Percentiles rank a stretch among this genome's conserved stretches.
These are phyloP conservation scores for Petrocephalus zakoni DNA, from an alignment of 2,113 vertebrate species.

Conservation along the genomic window DNA sequence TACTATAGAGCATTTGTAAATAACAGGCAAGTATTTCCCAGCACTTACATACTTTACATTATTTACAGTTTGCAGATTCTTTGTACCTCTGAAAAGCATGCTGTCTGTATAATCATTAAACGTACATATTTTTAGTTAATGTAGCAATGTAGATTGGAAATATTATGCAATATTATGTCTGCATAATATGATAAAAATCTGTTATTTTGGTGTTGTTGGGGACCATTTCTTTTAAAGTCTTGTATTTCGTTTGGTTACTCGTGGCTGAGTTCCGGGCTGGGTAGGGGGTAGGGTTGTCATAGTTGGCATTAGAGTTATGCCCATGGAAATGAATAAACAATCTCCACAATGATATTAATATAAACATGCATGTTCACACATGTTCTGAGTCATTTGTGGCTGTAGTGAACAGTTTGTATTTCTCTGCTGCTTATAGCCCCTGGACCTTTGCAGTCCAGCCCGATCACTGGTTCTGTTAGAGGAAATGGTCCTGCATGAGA, in stretches of 20 bases:
- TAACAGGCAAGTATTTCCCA: background rate
- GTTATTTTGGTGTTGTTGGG: background rate
- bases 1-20: background rate
- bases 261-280: background rate
- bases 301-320: background rate
- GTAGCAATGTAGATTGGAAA: background rate
- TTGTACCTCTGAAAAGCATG: background rate
- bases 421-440: conserved; percentile 58
- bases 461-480: conserved; percentile 78
- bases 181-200: background rate
- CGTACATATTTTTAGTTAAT: background rate
- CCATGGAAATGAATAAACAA: background rate
- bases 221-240: background rate
- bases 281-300: background rate
- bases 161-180: too few species aligned
- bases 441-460: conserved; percentile 81
- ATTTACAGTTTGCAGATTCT: background rate
- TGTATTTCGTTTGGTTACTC: background rate
- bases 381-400: background rate
- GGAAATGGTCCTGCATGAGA: conserved; percentile 78
- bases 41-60: background rate
- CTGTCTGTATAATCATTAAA: background rate
- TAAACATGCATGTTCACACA: background rate
- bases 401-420: background rate
- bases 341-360: background rate